Evolutionary conservation across 2,888 invertebrate species (phyloP).

Genomic region (Pharmacophagus antenor): DNA sequence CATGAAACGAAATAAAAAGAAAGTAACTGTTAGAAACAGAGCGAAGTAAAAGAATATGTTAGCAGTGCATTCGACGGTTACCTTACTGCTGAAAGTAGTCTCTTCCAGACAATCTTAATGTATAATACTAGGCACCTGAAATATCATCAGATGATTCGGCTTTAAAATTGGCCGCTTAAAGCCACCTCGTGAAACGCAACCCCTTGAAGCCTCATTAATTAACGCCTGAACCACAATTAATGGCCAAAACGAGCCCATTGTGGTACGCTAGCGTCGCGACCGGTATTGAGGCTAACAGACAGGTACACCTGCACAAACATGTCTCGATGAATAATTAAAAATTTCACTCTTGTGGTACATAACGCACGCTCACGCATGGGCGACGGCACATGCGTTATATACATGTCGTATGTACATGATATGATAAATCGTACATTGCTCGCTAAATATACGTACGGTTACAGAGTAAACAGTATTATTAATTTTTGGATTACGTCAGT

Average conservation of each 20-base stretch:
- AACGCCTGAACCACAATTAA: constrained; percentile 32
- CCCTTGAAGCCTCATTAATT: constrained; percentile 10
- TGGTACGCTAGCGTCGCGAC: constrained; percentile 34
- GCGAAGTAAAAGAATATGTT: too few relatives aligned
- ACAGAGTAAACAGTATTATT: not conserved
- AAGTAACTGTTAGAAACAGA: too few relatives aligned
- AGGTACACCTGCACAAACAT: constrained; percentile 62
- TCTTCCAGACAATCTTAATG: too few relatives aligned
- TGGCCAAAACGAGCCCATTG: constrained; percentile 31
- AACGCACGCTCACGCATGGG: constrained; percentile 34
- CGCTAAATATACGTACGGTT: constrained; percentile 18
- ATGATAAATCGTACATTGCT: constrained; percentile 5
- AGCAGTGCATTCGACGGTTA: too few relatives aligned
- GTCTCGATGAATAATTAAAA: constrained; percentile 55
- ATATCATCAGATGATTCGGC: not conserved
- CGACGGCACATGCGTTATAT: constrained; percentile 13
- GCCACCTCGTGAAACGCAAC: not conserved
- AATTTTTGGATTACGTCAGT: too few relatives aligned
- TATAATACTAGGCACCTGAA: too few relatives aligned
- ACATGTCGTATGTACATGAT: constrained; percentile 10
- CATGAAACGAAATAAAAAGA: too few relatives aligned
- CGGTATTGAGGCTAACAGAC: constrained; percentile 56
- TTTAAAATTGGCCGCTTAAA: not conserved
- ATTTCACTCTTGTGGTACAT: constrained; percentile 39
- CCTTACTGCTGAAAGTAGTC: too few relatives aligned